Evolutionary conservation across 2,888 invertebrate species (phyloP), one percentile per base, ranked within the genome.

Genomic region (Isotomurus palustris): DNA sequence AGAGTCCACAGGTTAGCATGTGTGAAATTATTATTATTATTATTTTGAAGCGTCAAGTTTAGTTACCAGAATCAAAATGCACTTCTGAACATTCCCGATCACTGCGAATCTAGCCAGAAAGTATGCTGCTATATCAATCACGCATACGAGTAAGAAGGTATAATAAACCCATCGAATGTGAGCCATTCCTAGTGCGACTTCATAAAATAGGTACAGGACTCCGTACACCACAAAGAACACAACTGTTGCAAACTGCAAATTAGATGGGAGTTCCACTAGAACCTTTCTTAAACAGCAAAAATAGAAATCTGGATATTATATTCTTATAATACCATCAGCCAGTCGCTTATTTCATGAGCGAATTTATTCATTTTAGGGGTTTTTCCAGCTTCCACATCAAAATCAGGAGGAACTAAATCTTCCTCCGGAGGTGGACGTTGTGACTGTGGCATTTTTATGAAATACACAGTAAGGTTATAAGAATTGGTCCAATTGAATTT

Each of bases 361-460:
- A 49, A 35, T 49, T 49, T 29, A 19, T 49, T 49, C 48, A 49
- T 49, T 19, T 49, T 49, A 3, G 32, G 48, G 10, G 48, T 49
- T 29, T 6, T 21, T 21, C 32, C 48, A 32, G 28, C 6, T 14
- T 35, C 48, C 10, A 19, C 29, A 19, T 17, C 19, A 3, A n/a
- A n/a, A n/a, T n/a, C n/a, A n/a, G n/a, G n/a, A n/a, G n/a, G n/a
- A n/a, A n/a, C n/a, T n/a, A n/a, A n/a, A n/a, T n/a, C n/a, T n/a
- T n/a, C 35, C 48, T 21, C 35, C 48, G 35, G 29, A n/a, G 38
- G 5, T 17, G 5, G 43, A 43, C 43, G 14, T 43, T 40, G 6
- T 40, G 32, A 14, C 14, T 10, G 32, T 32, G 8, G 32, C 14
- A 32, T 32, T 32, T 32, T 32, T 32, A 14, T 32, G 8, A 32